Evolutionary conservation across 2,888 invertebrate genomes (phyloP).

Genomic region (Dasysyrphus tricinctus): DNA sequence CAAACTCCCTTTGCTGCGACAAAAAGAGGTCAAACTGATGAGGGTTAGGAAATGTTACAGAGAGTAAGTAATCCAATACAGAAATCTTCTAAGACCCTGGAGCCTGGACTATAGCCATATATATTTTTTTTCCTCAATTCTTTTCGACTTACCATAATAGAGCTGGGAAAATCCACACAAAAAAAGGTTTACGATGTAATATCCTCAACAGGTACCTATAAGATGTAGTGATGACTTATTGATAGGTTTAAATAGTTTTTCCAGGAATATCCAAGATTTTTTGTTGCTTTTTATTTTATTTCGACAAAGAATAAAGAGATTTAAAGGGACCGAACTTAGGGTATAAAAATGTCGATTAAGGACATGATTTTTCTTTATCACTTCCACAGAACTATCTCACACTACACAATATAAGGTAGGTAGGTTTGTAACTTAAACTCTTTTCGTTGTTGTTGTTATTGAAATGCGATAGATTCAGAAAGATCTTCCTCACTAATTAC

Average conservation of each 20-base stretch:
- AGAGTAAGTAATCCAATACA: not conserved
- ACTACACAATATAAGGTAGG: not conserved
- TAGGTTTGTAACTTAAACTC: not conserved
- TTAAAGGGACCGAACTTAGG: slow-evolving; percentile 42
- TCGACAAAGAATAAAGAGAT: slow-evolving; percentile 1
- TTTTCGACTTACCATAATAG: slow-evolving; percentile 61
- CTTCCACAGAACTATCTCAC: slow-evolving; percentile 24
- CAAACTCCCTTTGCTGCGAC: not conserved
- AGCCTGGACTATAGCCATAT: not conserved
- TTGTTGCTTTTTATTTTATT: slow-evolving; percentile 28
- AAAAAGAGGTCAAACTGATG: slow-evolving; percentile 38
- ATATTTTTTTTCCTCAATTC: not conserved
- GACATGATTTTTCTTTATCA: slow-evolving; percentile 46
- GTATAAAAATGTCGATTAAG: slow-evolving; percentile 42
- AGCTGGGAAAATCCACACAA: slow-evolving; percentile 62
- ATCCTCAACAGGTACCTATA: slow-evolving; percentile 55
- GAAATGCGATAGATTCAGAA: not conserved
- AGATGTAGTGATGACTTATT: slow-evolving; percentile 26
- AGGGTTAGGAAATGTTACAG: slow-evolving; percentile 32
- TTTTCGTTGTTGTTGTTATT: slow-evolving; percentile 3
- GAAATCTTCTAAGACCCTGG: slow-evolving; percentile 12
- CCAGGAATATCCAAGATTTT: slow-evolving; percentile 55
- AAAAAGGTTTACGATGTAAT: slow-evolving; percentile 43
- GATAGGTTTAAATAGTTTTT: slow-evolving; percentile 44
- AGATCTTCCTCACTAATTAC: not conserved